Evolutionary conservation across 2,113 vertebrate species (phyloP).

Genomic region (Pagrus major): DNA sequence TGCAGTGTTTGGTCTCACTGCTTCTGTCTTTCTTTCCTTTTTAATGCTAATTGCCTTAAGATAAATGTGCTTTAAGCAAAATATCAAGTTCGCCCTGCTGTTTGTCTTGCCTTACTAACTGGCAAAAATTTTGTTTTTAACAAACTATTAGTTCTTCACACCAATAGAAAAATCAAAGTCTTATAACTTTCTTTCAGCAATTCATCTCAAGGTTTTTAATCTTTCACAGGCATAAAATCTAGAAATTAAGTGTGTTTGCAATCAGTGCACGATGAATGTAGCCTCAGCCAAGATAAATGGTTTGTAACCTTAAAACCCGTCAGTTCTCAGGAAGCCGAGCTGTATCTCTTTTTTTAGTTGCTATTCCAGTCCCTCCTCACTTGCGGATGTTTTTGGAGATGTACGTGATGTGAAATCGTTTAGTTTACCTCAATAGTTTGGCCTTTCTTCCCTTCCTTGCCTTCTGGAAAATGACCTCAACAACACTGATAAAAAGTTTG

Average conservation of each 20-base stretch:
- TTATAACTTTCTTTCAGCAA: not conserved
- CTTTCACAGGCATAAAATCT: not conserved
- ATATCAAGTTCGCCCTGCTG: not conserved
- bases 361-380: not conserved
- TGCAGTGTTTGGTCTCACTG: not conserved
- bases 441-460: not conserved
- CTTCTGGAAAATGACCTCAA: not conserved
- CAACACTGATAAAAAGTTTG: not conserved
- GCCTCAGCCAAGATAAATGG: not conserved
- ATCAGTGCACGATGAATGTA: not conserved
- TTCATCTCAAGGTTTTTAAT: constrained; percentile 1
- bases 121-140: no score
- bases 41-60: no score
- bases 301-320: not conserved
- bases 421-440: not conserved
- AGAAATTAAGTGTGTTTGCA: not conserved
- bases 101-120: not conserved
- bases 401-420: not conserved
- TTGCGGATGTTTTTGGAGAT: not conserved
- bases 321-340: not conserved
- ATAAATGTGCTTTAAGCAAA: not conserved
- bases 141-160: not conserved
- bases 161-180: not conserved
- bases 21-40: not conserved
- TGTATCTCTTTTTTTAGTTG: not conserved